Conservation (phyloP, 2,113 vertebrate genomes). For the Crypturellus undulatus region DNA sequence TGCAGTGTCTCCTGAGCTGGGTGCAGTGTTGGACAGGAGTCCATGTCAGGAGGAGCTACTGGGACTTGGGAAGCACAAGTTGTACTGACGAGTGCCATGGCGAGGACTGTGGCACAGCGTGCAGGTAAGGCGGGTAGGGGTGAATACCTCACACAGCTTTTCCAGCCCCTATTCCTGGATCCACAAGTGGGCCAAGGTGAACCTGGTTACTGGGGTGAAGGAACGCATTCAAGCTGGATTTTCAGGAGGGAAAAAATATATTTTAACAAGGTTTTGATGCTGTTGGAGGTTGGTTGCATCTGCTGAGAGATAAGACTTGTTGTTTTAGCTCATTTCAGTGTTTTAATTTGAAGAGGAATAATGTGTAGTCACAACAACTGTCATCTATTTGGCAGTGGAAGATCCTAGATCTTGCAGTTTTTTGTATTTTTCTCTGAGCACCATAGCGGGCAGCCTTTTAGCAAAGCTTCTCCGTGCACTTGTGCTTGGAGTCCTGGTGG, state of each 20-base stretch:
- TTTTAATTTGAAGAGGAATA: constrained; percentile 39
- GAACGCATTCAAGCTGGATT: neutral
- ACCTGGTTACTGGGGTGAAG: neutral
- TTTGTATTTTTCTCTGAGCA: neutral
- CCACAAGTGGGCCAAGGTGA: neutral
- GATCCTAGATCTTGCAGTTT: neutral
- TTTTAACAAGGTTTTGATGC: neutral
- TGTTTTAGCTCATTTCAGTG: constrained; percentile 45
- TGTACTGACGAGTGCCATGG: neutral
- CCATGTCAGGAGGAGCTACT: neutral
- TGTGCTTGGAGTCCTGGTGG: neutral
- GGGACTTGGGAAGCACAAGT: neutral
- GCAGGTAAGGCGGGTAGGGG: neutral
- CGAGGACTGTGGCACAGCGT: neutral
- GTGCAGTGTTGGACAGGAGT: neutral
- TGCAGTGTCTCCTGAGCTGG: neutral
- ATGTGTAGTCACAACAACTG: constrained; percentile 21
- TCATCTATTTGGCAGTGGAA: constrained; percentile 41
- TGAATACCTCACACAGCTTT: neutral
- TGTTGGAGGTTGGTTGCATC: neutral
- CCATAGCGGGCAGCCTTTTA: neutral
- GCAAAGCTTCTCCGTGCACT: neutral
- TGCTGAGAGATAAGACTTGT: neutral
- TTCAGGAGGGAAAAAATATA: neutral
- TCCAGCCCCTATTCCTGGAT: neutral